Conservation (phyloP, 2,113 vertebrate species). For the Hymenochirus boettgeri region DNA sequence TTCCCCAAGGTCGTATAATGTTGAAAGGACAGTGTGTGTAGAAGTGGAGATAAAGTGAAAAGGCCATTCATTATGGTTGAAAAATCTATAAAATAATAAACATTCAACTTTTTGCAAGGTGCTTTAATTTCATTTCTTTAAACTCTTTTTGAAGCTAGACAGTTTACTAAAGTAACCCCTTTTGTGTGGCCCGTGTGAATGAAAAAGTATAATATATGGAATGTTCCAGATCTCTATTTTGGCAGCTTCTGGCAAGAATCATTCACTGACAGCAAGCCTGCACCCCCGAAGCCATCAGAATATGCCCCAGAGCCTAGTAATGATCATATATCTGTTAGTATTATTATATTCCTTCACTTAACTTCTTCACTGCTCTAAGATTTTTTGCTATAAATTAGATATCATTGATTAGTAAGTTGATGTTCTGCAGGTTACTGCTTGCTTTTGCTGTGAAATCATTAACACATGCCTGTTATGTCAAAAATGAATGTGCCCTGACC, state of each 20-base stretch:
- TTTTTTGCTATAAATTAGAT: not conserved
- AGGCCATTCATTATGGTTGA: no score
- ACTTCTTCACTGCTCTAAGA: not conserved
- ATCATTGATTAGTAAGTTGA: not conserved
- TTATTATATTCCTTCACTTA: constrained; percentile 29
- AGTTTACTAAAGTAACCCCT: constrained; percentile 9
- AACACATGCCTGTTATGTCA: constrained; percentile 35
- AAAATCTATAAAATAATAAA: no score
- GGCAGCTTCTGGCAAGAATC: constrained; percentile 31
- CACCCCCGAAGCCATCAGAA: constrained; percentile 29
- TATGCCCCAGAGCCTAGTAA: constrained; percentile 23
- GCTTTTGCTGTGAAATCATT: not conserved
- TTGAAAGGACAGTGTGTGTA: no score
- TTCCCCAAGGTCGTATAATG: no score
- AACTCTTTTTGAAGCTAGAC: constrained; percentile 16
- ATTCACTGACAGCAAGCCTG: constrained; percentile 28
- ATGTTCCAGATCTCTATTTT: constrained; percentile 31
- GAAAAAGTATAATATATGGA: constrained; percentile 11
- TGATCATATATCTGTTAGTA: constrained; percentile 18
- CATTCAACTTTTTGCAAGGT: no score
- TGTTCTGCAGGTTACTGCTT: not conserved
- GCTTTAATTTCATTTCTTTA: constrained; percentile 11
- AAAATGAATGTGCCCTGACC: constrained; percentile 46
- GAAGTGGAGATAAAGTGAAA: no score
- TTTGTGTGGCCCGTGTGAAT: constrained; percentile 6